These are phyloP conservation scores for Campaea margaritaria DNA, from an alignment of 2,888 invertebrate species.

Conservation along the genomic window DNA sequence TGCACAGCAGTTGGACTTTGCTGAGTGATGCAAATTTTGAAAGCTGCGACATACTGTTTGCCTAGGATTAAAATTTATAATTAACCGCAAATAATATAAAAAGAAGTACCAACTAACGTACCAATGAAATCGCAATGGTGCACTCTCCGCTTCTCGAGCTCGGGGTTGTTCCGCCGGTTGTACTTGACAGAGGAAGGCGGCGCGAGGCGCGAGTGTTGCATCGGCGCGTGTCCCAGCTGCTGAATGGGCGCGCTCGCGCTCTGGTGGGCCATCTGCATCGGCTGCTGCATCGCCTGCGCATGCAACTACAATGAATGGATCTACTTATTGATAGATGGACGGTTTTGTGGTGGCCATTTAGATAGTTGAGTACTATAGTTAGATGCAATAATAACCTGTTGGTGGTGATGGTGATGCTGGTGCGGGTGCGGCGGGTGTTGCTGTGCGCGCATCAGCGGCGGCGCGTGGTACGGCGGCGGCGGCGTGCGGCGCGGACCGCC, in stretches of 20 bases:
- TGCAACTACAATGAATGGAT: not conserved
- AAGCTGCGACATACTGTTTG: too few relatives aligned
- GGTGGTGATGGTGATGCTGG: slow-evolving; percentile 64
- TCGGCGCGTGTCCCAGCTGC: slow-evolving; percentile 50
- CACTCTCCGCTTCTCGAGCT: slow-evolving; percentile 97
- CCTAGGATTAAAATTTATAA: too few relatives aligned
- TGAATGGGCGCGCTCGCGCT: slow-evolving; percentile 49
- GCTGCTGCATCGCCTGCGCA: slow-evolving; percentile 47
- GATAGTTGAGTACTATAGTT: not conserved
- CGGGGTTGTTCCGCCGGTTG: slow-evolving; percentile 98
- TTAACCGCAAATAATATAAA: too few relatives aligned
- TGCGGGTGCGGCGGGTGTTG: slow-evolving; percentile 61
- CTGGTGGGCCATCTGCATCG: slow-evolving; percentile 56
- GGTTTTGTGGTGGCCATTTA: too few relatives aligned
- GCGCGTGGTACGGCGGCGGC: slow-evolving; percentile 91
- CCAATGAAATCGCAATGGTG: slow-evolving; percentile 98
- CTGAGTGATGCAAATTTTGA: too few relatives aligned
- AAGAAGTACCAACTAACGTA: slow-evolving; percentile 67
- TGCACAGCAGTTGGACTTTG: too few relatives aligned
- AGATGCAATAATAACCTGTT: slow-evolving; percentile 55
- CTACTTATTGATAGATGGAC: not conserved
- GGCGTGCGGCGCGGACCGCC: slow-evolving; percentile 89
- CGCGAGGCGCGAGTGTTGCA: slow-evolving; percentile 67
- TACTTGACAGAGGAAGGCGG: slow-evolving; percentile 87
- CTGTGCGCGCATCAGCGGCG: slow-evolving; percentile 73